phyloP scores from a whole-genome alignment of 1,140 invertebrate genomes.

The Lethrus apterus region DNA sequence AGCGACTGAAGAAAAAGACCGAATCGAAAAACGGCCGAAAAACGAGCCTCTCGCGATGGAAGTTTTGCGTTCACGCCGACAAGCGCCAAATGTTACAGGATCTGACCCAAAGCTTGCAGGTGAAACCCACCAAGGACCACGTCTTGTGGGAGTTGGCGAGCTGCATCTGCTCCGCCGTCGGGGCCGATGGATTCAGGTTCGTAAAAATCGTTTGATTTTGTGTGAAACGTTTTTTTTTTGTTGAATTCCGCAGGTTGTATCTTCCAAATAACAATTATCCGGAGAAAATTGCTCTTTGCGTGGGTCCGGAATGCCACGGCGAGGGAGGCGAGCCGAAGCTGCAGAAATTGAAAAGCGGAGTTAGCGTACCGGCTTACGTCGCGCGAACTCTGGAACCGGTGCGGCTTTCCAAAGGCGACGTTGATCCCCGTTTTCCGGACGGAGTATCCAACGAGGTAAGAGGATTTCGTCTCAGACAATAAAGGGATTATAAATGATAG shows the following conservation, averaged over 20 bases:
- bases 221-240: slow-evolving; percentile 13
- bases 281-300: slow-evolving; percentile 35
- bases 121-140: slow-evolving; percentile 46
- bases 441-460: slow-evolving; percentile 13
- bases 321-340: slow-evolving; percentile 25
- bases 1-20: slow-evolving; percentile 41
- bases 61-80: slow-evolving; percentile 56
- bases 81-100: slow-evolving; percentile 56
- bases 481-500: no score
- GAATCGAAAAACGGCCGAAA: slow-evolving; percentile 38
- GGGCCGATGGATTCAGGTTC: slow-evolving; percentile 49
- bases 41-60: slow-evolving; percentile 49
- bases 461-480: background rate
- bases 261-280: slow-evolving; percentile 24
- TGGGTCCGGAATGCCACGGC: slow-evolving; percentile 31
- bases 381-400: slow-evolving; percentile 43
- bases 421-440: slow-evolving; percentile 41
- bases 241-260: slow-evolving; percentile 25
- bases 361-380: slow-evolving; percentile 45
- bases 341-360: slow-evolving; percentile 26
- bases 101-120: slow-evolving; percentile 49
- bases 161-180: slow-evolving; percentile 54
- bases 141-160: slow-evolving; percentile 54
- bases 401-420: slow-evolving; percentile 40
- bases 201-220: slow-evolving; percentile 7